Evolutionary conservation across 1,140 invertebrate species (phyloP), one percentile per base, ranked within the genome.

Genomic region (Eumaeus atala): DNA sequence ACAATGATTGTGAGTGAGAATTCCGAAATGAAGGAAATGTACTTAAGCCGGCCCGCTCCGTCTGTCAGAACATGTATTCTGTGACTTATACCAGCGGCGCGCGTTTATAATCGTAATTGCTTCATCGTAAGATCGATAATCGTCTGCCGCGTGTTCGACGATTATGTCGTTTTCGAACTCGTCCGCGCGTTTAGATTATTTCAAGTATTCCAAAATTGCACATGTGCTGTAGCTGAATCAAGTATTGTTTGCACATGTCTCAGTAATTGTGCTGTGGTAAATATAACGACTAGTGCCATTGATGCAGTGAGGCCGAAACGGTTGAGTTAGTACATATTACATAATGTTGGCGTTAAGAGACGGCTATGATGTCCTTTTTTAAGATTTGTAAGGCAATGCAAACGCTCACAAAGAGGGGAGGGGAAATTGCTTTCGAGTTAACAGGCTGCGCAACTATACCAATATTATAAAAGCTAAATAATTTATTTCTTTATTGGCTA

Each of bases 11-110:
- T 76, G 72, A 80, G 77, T 68, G 74, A 68, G 79, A 78, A 83
- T 85, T 74, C 64, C 76, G 76, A 85, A 84, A 85, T 85, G 79
- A 85, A 85, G 79, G 79, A 85, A 84, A 76, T 69, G 76, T 80
- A 79, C 80, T 84, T 76, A 75, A 74, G 70, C 63, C 67, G 62
- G 67, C 59, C 66, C 59, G 61, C 64, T 56, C 59, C 42, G 55
- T 51, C 61, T 64, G 57, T 58, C 57, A 59, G 56, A 56, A 53
- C 54, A 51, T 48, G 38, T 50, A 50, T 36, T 36, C 52, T 55
- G 33, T 42, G 36, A 38, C 51, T 51, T 33, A 28, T 38, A 44
- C 42, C 18, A 42, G 36, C 42, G 36, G 37, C n/a, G 34, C 3
- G 10, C 36, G 33, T 21, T 49, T 47, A 34, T 44, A 48, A 58